A percentile compares a stretch with the other conserved stretches of the same genome.
Conservation (phyloP, 2,113 vertebrate species). For the Pyrgilauda ruficollis region DNA sequence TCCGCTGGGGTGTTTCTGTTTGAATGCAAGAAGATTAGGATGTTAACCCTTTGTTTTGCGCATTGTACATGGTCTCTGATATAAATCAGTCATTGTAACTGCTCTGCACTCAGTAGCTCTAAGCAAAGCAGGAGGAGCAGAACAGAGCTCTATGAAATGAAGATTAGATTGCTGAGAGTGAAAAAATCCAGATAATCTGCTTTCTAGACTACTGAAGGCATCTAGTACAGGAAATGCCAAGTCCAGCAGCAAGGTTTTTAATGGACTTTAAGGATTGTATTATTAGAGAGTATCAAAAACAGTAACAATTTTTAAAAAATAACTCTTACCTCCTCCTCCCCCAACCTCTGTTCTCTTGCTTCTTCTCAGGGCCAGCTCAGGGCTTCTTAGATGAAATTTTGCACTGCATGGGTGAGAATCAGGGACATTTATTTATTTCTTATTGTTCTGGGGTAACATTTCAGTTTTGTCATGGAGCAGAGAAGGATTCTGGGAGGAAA, state of each 20-base stretch:
- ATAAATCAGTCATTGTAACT: neutral
- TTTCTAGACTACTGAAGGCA: neutral
- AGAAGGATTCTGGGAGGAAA: neutral
- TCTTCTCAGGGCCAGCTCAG: neutral
- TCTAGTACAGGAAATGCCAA: neutral
- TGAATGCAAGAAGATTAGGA: conserved; percentile 21
- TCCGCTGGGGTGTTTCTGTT: conserved; percentile 16
- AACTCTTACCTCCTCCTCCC: rapidly evolving
- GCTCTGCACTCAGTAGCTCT: neutral
- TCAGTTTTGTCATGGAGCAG: neutral
- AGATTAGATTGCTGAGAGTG: neutral
- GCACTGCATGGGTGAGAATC: neutral
- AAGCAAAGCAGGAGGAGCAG: neutral
- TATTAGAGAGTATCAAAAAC: neutral
- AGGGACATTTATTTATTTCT: neutral
- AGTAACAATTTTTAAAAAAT: neutral
- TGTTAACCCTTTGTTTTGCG: conserved; percentile 42
- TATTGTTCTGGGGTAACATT: neutral
- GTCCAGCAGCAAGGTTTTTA: neutral
- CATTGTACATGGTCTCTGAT: neutral
- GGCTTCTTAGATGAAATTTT: neutral
- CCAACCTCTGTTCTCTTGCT: neutral
- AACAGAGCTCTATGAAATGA: neutral
- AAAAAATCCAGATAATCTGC: conserved; percentile 20
- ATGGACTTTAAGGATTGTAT: neutral